phyloP scores from a whole-genome alignment of 2,113 vertebrate genomes.

The Microcebus murinus region DNA sequence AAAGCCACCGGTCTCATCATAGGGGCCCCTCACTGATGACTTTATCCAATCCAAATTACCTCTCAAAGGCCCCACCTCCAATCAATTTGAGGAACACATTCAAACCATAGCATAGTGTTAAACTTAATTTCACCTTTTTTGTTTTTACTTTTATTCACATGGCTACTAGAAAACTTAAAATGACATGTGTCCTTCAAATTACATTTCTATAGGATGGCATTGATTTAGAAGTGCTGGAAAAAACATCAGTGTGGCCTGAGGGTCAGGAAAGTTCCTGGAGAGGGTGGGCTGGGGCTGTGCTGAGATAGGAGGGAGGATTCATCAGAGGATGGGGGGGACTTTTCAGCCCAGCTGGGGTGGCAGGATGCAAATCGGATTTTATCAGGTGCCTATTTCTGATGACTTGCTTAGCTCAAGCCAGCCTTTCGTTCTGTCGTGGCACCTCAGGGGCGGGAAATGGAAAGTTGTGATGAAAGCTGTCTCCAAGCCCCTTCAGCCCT shows the following conservation, averaged over 20 bases:
- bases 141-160: not conserved
- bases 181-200: fast-evolving
- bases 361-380: not conserved
- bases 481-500: not conserved
- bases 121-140: not conserved
- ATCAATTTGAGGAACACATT: not conserved
- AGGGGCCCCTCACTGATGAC: not conserved
- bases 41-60: not conserved
- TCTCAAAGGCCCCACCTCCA: not conserved
- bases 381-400: not conserved
- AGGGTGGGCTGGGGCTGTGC: too few species aligned
- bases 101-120: not conserved
- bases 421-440: not conserved
- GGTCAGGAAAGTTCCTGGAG: not conserved
- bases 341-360: not conserved
- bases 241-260: not conserved
- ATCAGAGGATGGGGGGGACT: not conserved
- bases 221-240: not conserved
- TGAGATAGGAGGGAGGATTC: not conserved
- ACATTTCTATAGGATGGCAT: not conserved
- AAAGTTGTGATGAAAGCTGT: not conserved
- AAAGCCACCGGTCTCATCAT: not conserved
- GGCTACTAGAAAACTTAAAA: not conserved
- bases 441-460: not conserved
- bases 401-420: not conserved